Base-by-base conservation (phyloP, 1,140 invertebrate species). In the Antheraea mylitta region DNA sequence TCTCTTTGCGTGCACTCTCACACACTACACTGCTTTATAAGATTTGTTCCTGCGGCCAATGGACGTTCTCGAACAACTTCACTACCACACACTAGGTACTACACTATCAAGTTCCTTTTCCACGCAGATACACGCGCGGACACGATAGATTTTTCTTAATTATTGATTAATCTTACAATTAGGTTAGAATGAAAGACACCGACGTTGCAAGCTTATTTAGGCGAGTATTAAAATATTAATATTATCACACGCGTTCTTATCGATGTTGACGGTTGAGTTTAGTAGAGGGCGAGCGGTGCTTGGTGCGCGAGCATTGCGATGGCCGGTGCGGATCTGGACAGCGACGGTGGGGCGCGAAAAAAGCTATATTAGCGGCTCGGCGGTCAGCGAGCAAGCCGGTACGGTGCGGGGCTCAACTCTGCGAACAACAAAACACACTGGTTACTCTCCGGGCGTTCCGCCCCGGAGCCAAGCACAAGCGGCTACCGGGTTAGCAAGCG, bases 341-440 rank as follows among this genome's bases (percentile, higher is more conserved):
- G 87, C 85, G 84, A 80, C 85, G 86, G 81, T 81, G 83, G 87
- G 85, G 85, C 85, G 86, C 85, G 85, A 84, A 85, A 84, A 87
- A 92, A 92, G 91, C 90, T 82, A 86, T 82, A 87, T 86, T 89
- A 90, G 89, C 90, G 88, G 88, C 88, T 88, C 90, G 91, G 89
- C 85, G 91, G 88, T 85, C 88, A 88, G 87, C 87, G 91, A 91
- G 84, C 84, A 90, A 92, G 90, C 89, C 88, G 90, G 84, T 87
- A 83, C 83, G 87, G 81, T 90, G 89, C 85, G 85, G 89, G 87
- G 83, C 84, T 89, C 89, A 92, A 90, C 85, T 93, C 90, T 92
- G 91, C 87, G 89, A 92, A 93, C 90, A 93, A 93, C 89, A 92
- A 92, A 93, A 92, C 91, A 92, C 87, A 92, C 81, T 81, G 85